phyloP scores from a whole-genome alignment of 2,888 invertebrate species.

The Thelaira solivaga region DNA sequence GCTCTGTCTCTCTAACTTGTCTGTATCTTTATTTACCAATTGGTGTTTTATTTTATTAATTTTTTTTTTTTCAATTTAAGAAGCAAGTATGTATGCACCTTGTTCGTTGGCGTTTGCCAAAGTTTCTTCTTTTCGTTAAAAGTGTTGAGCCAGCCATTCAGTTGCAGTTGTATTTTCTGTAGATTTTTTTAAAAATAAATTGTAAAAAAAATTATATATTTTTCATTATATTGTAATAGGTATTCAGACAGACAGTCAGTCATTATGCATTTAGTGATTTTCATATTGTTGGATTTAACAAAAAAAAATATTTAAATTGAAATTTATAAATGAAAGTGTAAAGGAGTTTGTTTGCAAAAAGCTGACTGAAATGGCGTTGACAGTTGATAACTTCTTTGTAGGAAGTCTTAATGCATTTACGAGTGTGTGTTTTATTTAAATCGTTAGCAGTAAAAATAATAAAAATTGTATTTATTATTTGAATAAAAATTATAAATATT shows the following conservation, averaged over 20 bases:
- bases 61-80: conserved; percentile 16
- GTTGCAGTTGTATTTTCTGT: conserved; percentile 1
- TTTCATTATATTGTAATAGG: conserved; percentile 28
- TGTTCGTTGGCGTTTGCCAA: conserved; percentile 36
- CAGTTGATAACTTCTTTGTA: conserved; percentile 51
- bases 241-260: conserved; percentile 38
- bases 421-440: conserved; percentile 6
- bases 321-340: neutral
- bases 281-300: conserved; percentile 41
- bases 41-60: too few relatives aligned
- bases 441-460: conserved; percentile 1
- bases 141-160: conserved; percentile 44
- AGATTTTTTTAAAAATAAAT: conserved; percentile 30
- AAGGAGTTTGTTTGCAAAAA: too few relatives aligned
- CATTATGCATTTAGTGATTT: conserved; percentile 19
- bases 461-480: too few relatives aligned
- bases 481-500: too few relatives aligned
- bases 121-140: conserved; percentile 22
- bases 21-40: conserved; percentile 8
- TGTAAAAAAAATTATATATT: conserved; percentile 25
- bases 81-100: too few relatives aligned
- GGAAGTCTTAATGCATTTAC: conserved; percentile 33
- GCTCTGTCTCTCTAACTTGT: neutral
- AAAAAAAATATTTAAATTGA: neutral
- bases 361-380: conserved; percentile 41